A percentile compares a stretch with the other conserved stretches of the same genome.
phyloP scores from a whole-genome alignment of 2,113 vertebrate genomes.

The Nyctereutes procyonoides region DNA sequence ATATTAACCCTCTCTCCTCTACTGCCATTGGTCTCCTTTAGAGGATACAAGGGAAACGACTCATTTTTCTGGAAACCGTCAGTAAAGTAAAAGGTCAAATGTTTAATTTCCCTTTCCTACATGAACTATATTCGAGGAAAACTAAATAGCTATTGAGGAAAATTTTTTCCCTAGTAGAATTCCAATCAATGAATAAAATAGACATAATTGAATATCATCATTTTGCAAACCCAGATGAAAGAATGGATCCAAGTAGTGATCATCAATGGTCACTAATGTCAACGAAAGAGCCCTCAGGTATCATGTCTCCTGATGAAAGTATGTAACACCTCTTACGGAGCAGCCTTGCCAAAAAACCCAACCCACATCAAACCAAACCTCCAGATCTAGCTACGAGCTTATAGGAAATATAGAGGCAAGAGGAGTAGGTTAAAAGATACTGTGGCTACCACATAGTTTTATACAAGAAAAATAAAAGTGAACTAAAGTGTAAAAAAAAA shows the following conservation, averaged over 20 bases:
- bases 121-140: conserved; percentile 8
- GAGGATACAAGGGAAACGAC: neutral
- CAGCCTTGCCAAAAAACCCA: neutral
- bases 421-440: neutral
- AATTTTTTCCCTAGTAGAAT: neutral
- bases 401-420: neutral
- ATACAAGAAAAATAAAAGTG: too few relatives aligned
- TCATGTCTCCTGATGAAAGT: neutral
- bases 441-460: neutral
- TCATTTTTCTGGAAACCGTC: neutral
- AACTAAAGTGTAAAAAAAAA: too few relatives aligned
- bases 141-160: neutral
- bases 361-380: neutral
- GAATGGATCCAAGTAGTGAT: neutral
- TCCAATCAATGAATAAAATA: neutral
- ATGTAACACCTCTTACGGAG: neutral
- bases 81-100: conserved; percentile 12
- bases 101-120: neutral
- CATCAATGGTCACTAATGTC: neutral
- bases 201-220: neutral
- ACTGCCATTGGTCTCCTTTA: neutral
- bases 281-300: neutral
- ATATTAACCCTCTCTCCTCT: neutral
- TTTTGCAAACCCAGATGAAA: neutral
- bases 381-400: neutral